Evolutionary conservation across 2,113 vertebrate species (phyloP).

Genomic region (Antennarius striatus): DNA sequence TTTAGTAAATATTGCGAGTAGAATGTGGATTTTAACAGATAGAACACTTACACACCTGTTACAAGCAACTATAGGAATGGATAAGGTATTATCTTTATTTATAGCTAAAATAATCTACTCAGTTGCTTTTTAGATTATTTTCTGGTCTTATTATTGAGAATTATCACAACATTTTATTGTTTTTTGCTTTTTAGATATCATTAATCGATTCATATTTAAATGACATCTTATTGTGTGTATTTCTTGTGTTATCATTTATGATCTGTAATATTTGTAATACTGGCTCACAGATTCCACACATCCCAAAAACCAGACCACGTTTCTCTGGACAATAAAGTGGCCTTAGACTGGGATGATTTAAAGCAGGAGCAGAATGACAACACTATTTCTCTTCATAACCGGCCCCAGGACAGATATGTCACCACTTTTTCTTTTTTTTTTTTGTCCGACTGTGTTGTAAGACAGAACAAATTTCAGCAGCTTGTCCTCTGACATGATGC

Average conservation of each 20-base stretch:
- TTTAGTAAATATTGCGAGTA: not conserved
- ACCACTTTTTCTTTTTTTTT: constrained; percentile 15
- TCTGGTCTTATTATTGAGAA: no score
- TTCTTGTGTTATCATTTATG: no score
- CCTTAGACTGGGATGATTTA: not conserved
- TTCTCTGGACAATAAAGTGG: not conserved
- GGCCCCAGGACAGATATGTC: constrained; percentile 12
- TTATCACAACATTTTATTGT: no score
- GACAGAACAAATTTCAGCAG: not conserved
- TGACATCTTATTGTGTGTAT: no score
- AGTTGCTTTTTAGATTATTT: no score
- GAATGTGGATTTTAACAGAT: constrained; percentile 11
- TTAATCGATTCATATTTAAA: no score
- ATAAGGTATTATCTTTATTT: no score
- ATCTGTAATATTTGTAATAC: no score
- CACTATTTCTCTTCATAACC: not conserved
- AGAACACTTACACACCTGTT: not conserved
- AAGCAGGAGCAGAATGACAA: constrained; percentile 14
- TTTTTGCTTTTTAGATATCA: no score
- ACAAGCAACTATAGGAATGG: no score
- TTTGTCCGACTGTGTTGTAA: constrained; percentile 1
- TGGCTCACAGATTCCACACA: not conserved
- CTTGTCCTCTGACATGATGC: not conserved
- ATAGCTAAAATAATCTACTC: no score
- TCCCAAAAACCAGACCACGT: not conserved